phyloP scores from a whole-genome alignment of 2,888 invertebrate genomes.

The Boloria selene region DNA sequence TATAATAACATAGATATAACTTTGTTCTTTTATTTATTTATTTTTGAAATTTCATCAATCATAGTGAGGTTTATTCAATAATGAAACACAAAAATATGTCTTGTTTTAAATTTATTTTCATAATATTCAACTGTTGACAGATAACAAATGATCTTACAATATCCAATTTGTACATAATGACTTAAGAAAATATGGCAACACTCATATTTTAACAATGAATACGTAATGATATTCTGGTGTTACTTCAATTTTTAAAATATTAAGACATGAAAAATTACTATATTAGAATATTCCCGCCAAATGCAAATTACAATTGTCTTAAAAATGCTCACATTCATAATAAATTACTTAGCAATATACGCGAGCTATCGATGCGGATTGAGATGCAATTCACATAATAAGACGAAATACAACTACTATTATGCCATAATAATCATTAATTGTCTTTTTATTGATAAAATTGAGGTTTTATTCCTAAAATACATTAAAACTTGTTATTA shows the following conservation, averaged over 20 bases:
- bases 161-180: slow-evolving; percentile 82
- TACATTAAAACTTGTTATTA: slow-evolving; percentile 52
- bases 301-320: slow-evolving; percentile 6
- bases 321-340: slow-evolving; percentile 32
- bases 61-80: slow-evolving; percentile 25
- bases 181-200: slow-evolving; percentile 83
- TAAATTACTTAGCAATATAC: slow-evolving; percentile 47
- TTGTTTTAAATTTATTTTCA: slow-evolving; percentile 78
- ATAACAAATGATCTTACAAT: slow-evolving; percentile 82
- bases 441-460: slow-evolving; percentile 58
- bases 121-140: slow-evolving; percentile 83
- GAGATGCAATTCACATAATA: slow-evolving; percentile 45
- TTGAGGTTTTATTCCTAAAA: slow-evolving; percentile 51
- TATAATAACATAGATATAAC: too few relatives aligned
- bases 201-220: slow-evolving; percentile 79
- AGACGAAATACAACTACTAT: slow-evolving; percentile 47
- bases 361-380: slow-evolving; percentile 44
- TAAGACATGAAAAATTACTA: slow-evolving; percentile 35
- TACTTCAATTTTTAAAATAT: slow-evolving; percentile 39
- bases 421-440: slow-evolving; percentile 57
- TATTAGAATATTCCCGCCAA: slow-evolving; percentile 20
- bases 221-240: slow-evolving; percentile 51
- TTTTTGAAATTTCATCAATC: too few relatives aligned
- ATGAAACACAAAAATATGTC: slow-evolving; percentile 54
- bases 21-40: too few relatives aligned